Evolutionary conservation across 2,797 vertebrate genomes (phyloP).

Genomic region (Eremophila alpestris): DNA sequence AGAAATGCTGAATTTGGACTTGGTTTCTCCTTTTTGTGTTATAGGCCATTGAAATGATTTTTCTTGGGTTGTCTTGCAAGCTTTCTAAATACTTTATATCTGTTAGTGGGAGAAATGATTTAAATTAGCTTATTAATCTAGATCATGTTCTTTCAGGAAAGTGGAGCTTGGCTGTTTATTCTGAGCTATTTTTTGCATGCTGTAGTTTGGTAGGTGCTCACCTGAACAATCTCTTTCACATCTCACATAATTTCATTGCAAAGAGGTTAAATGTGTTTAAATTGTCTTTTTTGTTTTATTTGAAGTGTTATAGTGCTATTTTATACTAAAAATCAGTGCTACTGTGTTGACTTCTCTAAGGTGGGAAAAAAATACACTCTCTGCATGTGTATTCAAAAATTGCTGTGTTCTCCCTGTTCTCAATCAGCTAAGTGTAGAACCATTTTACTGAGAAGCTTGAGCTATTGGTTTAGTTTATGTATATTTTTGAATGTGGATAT

Average conservation of each 20-base stretch:
- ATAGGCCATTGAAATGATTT: background rate
- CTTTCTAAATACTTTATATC: background rate
- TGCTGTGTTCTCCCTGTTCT: background rate
- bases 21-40: background rate
- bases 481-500: slow-evolving; percentile 31
- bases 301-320: background rate
- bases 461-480: slow-evolving; percentile 12
- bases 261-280: background rate
- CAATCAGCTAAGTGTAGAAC: slow-evolving; percentile 1
- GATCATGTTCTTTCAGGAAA: background rate
- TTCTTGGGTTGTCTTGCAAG: background rate
- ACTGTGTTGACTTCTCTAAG: background rate
- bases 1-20: background rate
- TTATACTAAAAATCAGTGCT: background rate
- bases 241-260: background rate
- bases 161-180: background rate
- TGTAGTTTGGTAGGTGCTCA: background rate
- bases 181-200: background rate
- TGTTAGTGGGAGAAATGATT: background rate
- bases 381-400: background rate
- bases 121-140: background rate
- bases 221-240: background rate
- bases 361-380: rapidly evolving
- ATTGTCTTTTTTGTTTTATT: background rate
- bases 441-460: slow-evolving; percentile 2